Evolutionary conservation across 2,113 vertebrate species (phyloP).

Genomic region (Strix aluco): DNA sequence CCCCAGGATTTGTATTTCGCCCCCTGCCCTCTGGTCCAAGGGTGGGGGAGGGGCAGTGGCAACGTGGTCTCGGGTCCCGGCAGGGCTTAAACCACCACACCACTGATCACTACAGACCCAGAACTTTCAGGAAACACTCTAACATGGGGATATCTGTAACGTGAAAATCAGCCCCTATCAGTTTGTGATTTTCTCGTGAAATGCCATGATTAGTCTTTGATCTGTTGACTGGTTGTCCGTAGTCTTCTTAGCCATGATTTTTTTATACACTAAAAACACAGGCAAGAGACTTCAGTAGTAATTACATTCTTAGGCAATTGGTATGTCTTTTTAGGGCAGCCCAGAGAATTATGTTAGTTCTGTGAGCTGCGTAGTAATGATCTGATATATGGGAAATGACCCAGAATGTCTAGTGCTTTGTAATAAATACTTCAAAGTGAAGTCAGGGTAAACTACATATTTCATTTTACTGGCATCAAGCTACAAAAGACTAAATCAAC

Average conservation of each 20-base stretch:
- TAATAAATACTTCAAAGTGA: slow-evolving; percentile 59
- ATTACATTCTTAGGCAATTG: slow-evolving; percentile 32
- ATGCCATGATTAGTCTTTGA: not conserved
- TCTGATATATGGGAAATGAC: slow-evolving; percentile 2
- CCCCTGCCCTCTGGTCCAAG: too few relatives aligned
- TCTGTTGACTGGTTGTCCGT: slow-evolving; percentile 19
- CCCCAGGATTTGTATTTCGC: too few relatives aligned
- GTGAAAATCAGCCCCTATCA: not conserved
- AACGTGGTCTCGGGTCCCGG: too few relatives aligned
- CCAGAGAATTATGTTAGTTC: slow-evolving; percentile 39
- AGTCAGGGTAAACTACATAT: slow-evolving; percentile 32
- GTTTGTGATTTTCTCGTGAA: slow-evolving; percentile 11
- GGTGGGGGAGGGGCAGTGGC: too few relatives aligned
- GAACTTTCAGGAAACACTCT: not conserved
- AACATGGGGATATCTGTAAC: not conserved
- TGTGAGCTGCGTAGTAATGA: not conserved
- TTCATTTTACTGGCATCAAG: slow-evolving; percentile 36
- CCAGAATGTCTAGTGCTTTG: slow-evolving; percentile 45
- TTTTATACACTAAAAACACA: not conserved
- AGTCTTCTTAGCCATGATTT: not conserved
- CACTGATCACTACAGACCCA: not conserved
- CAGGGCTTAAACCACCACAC: too few relatives aligned
- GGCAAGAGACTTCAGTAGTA: not conserved
- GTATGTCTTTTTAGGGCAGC: not conserved
- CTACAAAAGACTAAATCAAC: slow-evolving; percentile 51